Evolutionary conservation across 2,113 vertebrate species (phyloP).

Genomic region (Hipposideros armiger): DNA sequence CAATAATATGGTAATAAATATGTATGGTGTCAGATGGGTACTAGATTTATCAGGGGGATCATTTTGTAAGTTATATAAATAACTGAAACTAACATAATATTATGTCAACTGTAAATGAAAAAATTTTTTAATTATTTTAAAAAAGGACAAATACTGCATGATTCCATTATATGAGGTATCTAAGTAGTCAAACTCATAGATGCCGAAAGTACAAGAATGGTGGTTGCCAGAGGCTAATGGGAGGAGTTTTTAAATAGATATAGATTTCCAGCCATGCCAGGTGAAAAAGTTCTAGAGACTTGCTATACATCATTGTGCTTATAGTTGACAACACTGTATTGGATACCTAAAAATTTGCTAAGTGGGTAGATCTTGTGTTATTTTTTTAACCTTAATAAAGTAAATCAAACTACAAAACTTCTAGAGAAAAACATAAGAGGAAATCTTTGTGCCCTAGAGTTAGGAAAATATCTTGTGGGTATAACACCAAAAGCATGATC

Average conservation of each 20-base stretch:
- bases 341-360: background rate
- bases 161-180: background rate
- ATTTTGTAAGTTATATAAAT: too few species aligned
- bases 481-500: background rate
- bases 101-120: too few species aligned
- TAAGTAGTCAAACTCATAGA: background rate
- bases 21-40: too few species aligned
- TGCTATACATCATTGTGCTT: background rate
- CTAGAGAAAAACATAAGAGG: background rate
- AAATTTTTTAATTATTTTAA: too few species aligned
- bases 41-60: too few species aligned
- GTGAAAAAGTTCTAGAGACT: background rate
- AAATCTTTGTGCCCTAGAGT: background rate
- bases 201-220: background rate
- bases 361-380: background rate
- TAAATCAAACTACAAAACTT: background rate
- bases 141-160: background rate
- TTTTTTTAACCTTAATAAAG: background rate
- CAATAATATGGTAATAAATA: too few species aligned
- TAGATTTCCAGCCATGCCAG: background rate
- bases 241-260: background rate
- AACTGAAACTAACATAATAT: too few species aligned
- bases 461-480: background rate
- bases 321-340: background rate
- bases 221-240: background rate